phyloP scores from a whole-genome alignment of 2,888 invertebrate species.

The Lymantria monacha region DNA sequence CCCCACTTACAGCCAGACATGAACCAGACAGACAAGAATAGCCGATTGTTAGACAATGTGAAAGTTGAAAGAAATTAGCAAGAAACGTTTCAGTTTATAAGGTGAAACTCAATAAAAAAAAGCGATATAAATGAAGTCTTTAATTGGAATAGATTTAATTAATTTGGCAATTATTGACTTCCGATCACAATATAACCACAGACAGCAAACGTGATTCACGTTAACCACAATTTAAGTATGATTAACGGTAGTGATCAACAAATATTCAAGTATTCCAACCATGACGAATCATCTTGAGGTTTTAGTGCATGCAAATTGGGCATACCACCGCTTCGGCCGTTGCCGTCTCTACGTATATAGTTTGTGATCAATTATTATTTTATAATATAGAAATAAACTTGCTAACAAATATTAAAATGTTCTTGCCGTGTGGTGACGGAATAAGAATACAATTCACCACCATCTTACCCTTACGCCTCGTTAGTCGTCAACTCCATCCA shows the following conservation, averaged over 20 bases:
- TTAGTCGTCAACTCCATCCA: too few species aligned
- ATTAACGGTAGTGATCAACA: not conserved
- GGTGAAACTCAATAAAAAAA: not conserved
- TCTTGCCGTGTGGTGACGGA: too few species aligned
- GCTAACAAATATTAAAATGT: too few species aligned
- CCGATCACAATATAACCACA: not conserved
- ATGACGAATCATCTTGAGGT: too few species aligned
- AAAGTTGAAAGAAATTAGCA: slow-evolving; percentile 28
- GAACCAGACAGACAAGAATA: slow-evolving; percentile 19
- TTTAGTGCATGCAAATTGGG: too few species aligned
- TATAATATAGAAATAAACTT: too few species aligned
- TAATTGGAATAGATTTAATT: not conserved
- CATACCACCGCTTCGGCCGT: too few species aligned
- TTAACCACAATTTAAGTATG: not conserved
- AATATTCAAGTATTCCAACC: not conserved
- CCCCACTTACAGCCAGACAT: slow-evolving; percentile 12
- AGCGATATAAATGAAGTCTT: not conserved
- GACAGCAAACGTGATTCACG: not conserved
- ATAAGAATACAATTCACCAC: too few species aligned
- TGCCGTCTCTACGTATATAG: too few species aligned
- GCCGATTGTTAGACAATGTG: slow-evolving; percentile 29
- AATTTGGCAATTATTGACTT: not conserved
- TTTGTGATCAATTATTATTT: too few species aligned
- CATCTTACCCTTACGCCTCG: too few species aligned
- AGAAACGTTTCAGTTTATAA: slow-evolving; percentile 14